phyloP scores from a whole-genome alignment of 1,140 invertebrate genomes.

The Camponotus pennsylvanicus region DNA sequence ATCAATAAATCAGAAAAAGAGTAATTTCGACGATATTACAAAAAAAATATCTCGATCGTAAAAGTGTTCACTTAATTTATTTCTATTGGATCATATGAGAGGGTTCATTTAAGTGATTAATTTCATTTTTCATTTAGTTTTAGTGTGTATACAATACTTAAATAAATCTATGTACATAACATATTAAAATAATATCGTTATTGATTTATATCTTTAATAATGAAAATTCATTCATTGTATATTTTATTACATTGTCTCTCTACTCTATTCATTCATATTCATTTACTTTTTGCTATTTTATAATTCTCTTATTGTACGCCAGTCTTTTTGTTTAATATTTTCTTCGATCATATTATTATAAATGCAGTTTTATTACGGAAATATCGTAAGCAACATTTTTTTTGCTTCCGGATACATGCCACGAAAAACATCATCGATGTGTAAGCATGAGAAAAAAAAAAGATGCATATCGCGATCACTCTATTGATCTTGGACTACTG shows the following conservation, averaged over 20 bases:
- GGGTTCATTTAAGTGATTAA: neutral
- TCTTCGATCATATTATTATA: neutral
- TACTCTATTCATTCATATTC: neutral
- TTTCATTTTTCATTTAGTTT: neutral
- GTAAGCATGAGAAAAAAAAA: neutral
- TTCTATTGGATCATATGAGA: neutral
- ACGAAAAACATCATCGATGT: constrained; percentile 24
- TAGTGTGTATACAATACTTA: neutral
- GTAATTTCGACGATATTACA: neutral
- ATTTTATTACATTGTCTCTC: neutral
- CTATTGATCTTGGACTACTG: neutral
- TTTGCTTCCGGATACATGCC: neutral
- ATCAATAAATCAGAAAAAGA: constrained; percentile 2
- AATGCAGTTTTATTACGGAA: constrained; percentile 39
- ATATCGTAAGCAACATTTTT: constrained; percentile 9
- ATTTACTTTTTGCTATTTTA: neutral
- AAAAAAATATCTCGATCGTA: neutral
- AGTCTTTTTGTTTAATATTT: neutral
- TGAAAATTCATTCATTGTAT: neutral
- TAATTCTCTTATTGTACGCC: neutral
- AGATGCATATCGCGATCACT: constrained; percentile 1
- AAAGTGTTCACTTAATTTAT: neutral
- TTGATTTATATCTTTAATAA: neutral
- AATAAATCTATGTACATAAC: constrained; percentile 16
- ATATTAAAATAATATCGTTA: neutral